Percentiles rank a stretch among this genome's conserved stretches.
Conservation (phyloP, 2,797 vertebrate species). For the Limosa lapponica region DNA sequence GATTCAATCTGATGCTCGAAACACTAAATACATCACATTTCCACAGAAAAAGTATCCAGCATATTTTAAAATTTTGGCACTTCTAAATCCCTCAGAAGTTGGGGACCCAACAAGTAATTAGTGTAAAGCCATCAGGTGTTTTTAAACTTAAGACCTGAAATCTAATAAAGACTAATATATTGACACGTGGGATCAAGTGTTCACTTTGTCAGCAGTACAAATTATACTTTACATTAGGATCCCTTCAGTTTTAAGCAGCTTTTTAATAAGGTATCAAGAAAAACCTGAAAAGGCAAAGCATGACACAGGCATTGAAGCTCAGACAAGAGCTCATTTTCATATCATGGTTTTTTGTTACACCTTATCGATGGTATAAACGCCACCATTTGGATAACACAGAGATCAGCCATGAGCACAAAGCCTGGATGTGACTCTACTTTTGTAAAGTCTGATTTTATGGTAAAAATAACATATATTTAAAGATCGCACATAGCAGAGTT, state of each 20-base stretch:
- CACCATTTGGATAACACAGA: neutral
- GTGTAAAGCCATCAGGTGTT: neutral
- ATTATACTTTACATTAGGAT: neutral
- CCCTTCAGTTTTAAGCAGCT: neutral
- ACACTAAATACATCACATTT: neutral
- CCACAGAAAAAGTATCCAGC: neutral
- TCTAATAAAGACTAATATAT: neutral
- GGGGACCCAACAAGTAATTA: neutral
- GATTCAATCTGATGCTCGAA: neutral
- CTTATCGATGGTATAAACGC: neutral
- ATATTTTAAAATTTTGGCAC: neutral
- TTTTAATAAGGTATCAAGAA: neutral
- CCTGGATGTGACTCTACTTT: neutral
- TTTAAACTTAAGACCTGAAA: neutral
- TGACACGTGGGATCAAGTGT: rapidly evolving
- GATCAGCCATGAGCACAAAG: neutral
- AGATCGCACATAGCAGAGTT: neutral
- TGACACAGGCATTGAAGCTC: neutral
- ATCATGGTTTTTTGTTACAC: neutral
- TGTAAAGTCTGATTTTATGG: neutral
- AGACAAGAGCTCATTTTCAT: neutral
- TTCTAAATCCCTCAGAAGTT: neutral
- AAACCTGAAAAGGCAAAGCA: neutral
- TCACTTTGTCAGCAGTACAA: neutral
- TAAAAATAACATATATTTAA: neutral